Evolutionary conservation across 2,113 vertebrate species (phyloP), one percentile per base, ranked within the genome.

Genomic region (Scophthalmus maximus): DNA sequence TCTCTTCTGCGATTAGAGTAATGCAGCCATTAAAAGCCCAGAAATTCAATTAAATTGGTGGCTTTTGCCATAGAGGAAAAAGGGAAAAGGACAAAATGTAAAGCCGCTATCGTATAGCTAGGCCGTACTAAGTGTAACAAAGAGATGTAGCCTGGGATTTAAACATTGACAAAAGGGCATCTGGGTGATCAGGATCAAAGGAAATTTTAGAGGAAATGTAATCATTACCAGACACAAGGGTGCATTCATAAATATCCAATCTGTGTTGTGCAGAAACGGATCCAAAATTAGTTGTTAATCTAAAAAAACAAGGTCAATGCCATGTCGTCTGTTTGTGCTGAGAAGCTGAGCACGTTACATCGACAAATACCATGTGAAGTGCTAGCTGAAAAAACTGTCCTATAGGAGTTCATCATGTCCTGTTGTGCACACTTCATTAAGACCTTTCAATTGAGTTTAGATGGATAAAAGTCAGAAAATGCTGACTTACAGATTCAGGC

Each of bases 21-120:
- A 93, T 91, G 91, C 87, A 89, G 92, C 91, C 93, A 91, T 93
- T 94, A 93, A 92, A 93, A 93, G 92, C 85, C 67, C 59, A 73
- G 87, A 82, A 93, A 94, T 93, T 94, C 84, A 94, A 94, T 93
- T 94, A 93, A 89, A 93, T 88, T 85, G 79, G 77, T 87, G 80
- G 63, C 85, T 93, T 93, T 92, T 91, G 83, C 90, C 82, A 92
- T 82, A 86, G 84, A 91, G 86, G 66, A 88, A 81, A 79, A 87
- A n/a, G 82, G 70, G 78, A 62, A 90, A 85, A 83, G 75, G 86
- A 88, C 67, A 86, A 81, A 86, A 87, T 38, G 69, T 47, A 74
- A 64, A 88, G 85, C 90, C 80, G 40, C 83, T 87, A 92, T 93
- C 88, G 52, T 85, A 73, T 76, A 55, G 72, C 76, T 63, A 23